Conservation (phyloP, 2,797 vertebrate species). For the Trachurus trachurus region DNA sequence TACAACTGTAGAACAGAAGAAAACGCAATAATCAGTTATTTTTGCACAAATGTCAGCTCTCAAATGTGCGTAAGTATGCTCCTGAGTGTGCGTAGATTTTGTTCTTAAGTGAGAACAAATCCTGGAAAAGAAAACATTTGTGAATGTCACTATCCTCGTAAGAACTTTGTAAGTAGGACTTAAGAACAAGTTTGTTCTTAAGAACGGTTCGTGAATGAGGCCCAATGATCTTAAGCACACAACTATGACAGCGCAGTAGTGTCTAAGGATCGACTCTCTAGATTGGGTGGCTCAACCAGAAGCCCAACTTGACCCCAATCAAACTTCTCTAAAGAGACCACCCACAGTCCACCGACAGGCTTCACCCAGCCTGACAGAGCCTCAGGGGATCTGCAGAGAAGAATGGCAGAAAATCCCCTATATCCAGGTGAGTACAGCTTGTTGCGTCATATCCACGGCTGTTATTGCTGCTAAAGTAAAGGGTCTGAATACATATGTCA, state of each 20-base stretch:
- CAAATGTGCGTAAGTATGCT: too few species aligned
- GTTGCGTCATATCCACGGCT: neutral
- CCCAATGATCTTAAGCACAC: neutral
- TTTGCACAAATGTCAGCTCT: too few species aligned
- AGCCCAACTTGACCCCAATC: neutral
- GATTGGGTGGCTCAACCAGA: neutral
- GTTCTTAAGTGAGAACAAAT: too few species aligned
- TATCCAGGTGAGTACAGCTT: neutral
- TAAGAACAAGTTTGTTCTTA: too few species aligned
- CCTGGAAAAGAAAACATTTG: too few species aligned
- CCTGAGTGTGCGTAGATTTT: too few species aligned
- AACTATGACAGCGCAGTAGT: too few species aligned
- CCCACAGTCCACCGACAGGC: neutral
- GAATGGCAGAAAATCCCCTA: neutral
- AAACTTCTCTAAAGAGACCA: neutral
- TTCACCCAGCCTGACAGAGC: neutral
- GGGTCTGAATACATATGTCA: neutral
- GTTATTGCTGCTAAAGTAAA: slow-evolving; percentile 17
- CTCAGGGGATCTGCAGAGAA: neutral
- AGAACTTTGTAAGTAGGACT: too few species aligned
- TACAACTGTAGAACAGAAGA: too few species aligned
- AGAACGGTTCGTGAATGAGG: too few species aligned
- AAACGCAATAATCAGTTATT: too few species aligned
- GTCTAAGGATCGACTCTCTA: neutral
- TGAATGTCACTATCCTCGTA: too few species aligned